A percentile compares a stretch with the other conserved stretches of the same genome.
These are phyloP conservation scores for Bombus confusus DNA, from an alignment of 1,140 invertebrate species.

Conservation along the genomic window DNA sequence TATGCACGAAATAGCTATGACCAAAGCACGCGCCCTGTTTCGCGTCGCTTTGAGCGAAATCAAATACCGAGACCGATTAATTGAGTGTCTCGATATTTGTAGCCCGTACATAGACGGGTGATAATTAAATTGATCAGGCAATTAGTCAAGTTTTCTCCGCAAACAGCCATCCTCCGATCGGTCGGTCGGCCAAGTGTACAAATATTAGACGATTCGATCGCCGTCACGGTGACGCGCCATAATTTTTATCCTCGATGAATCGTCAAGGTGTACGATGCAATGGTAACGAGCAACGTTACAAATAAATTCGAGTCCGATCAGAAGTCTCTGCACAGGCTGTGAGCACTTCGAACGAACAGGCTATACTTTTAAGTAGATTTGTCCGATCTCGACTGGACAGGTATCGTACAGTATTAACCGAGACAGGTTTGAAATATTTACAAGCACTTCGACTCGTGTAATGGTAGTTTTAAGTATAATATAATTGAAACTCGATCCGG, in stretches of 20 bases:
- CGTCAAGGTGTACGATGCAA: not conserved
- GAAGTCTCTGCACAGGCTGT: no score
- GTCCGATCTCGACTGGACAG: not conserved
- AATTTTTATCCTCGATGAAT: not conserved
- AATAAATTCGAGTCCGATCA: no score
- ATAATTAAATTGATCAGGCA: slow-evolving; percentile 3
- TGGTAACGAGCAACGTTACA: not conserved
- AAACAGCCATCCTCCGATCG: not conserved
- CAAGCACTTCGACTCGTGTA: no score
- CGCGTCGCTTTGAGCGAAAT: not conserved
- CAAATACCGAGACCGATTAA: slow-evolving; percentile 10
- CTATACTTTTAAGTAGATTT: not conserved
- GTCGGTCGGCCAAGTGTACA: not conserved
- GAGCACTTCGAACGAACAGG: not conserved
- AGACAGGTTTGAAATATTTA: not conserved
- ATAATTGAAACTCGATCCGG: no score
- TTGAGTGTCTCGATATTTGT: slow-evolving; percentile 8
- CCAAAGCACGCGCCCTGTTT: not conserved
- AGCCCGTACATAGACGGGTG: not conserved
- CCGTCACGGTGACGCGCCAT: not conserved
- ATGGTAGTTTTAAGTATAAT: no score
- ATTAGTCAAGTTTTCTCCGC: slow-evolving; percentile 4
- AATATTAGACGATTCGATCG: not conserved
- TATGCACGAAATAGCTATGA: not conserved
- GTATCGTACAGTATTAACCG: no score